Base-by-base conservation (phyloP, 2,888 invertebrate species). In the Alitta virens region DNA sequence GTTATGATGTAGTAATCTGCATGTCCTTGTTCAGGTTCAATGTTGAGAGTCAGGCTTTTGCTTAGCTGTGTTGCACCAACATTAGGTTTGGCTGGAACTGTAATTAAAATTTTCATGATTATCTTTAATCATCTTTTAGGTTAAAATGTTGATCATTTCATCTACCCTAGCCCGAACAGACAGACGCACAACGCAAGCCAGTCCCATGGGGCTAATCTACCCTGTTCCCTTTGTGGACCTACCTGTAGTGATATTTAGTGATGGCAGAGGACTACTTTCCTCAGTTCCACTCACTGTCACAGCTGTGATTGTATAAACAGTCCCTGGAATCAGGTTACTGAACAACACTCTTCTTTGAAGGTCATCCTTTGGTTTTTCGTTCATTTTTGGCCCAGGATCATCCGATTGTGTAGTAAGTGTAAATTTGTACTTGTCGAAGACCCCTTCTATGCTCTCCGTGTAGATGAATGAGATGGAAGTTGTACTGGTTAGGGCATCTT, bases 371-470 rank as follows among this genome's bases (percentile, higher is more conserved):
- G 2, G 24, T 16, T 51, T 59, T 24, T 51, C 33, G 12, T 5
- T 33, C 33, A 9, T 46, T 3, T 46, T 46, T 7, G 46, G 5
- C 23, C 38, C 24, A 18, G 49, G 26, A 7, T 33, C n/a, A 5
- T 2, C 40, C 16, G 9, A 18, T 21, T 21, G 1, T 14, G 52
- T 9, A 27, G 1, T 3, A n/a, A 60, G 18, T 16, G 43, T 53
- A 26, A 60, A 60, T 14, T 24, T 14, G 43, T 60, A 60, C 27
- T 43, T 16, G 53, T 60, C 60, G 24, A 54, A 60, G 49, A 52
- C 18, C 18, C 60, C 60, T 12, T 33, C 33, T 16, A 26, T 42
- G 54, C 53, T 54, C 26, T 24, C 53, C 5, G 54, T 54, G 54
- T 54, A 60, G 2, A 16, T 21, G 1, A 60, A 5, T 1, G 23